Percentiles rank a stretch among this genome's conserved stretches.
These are phyloP conservation scores for Rhinogobio ventralis DNA, from an alignment of 2,797 vertebrate genomes.

Conservation along the genomic window DNA sequence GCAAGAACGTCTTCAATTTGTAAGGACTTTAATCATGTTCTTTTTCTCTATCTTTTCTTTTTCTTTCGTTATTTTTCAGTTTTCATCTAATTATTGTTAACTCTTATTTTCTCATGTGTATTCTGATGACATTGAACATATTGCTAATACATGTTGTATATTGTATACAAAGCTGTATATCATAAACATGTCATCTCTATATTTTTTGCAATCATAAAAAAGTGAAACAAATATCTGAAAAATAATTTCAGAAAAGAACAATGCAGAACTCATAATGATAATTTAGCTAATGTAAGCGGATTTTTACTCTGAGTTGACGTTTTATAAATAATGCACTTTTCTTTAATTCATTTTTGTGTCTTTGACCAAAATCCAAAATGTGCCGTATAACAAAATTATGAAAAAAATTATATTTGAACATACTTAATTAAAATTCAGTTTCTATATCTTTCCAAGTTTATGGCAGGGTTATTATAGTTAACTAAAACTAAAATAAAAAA, in stretches of 20 bases:
- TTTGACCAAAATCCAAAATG: slow-evolving; percentile 2
- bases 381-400: background rate
- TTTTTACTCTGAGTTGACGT: background rate
- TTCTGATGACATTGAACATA: too few relatives aligned
- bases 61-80: too few relatives aligned
- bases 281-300: background rate
- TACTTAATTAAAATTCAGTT: background rate
- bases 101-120: too few relatives aligned
- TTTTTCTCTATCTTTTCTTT: too few relatives aligned
- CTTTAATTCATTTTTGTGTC: background rate
- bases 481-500: background rate
- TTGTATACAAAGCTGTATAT: background rate
- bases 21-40: too few relatives aligned
- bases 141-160: too few relatives aligned
- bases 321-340: background rate
- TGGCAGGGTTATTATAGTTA: background rate
- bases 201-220: too few relatives aligned
- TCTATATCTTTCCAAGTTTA: background rate
- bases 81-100: too few relatives aligned
- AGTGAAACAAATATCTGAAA: background rate
- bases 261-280: background rate
- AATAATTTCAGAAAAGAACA: background rate
- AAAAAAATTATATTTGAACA: background rate
- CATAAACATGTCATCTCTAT: too few relatives aligned
- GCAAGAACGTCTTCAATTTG: too few relatives aligned